Percentiles rank a stretch among this genome's conserved stretches.
These are phyloP conservation scores for Taurulus bubalis DNA, from an alignment of 2,113 vertebrate genomes.

Conservation along the genomic window DNA sequence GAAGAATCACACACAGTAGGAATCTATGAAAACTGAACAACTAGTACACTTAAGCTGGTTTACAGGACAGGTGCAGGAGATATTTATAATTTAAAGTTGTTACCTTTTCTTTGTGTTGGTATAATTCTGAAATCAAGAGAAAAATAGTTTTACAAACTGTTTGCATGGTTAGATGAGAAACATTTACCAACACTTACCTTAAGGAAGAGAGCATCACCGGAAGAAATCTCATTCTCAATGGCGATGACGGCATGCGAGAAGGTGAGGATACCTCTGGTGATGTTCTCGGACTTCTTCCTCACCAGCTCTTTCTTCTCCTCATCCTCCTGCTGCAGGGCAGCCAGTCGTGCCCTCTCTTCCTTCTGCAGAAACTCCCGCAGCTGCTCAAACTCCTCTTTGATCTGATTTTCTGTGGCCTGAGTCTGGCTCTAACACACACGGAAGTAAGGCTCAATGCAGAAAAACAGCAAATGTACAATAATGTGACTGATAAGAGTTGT, in stretches of 20 bases:
- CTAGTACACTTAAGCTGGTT: background rate
- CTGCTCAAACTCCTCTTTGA: conserved; percentile 78
- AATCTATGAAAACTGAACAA: background rate
- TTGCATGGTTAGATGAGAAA: background rate
- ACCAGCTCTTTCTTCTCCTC: conserved; percentile 77
- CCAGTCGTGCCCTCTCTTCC: conserved; percentile 76
- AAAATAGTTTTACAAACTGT: background rate
- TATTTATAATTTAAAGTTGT: background rate
- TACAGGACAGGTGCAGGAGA: background rate
- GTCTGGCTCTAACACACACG: conserved; percentile 74
- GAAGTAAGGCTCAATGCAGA: background rate
- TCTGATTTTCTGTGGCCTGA: conserved; percentile 78
- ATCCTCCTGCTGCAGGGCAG: conserved; percentile 73
- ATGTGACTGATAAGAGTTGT: background rate
- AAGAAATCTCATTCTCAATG: conserved; percentile 79
- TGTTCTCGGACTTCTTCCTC: conserved; percentile 78
- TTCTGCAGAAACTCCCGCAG: conserved; percentile 75
- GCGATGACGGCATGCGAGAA: conserved; percentile 81
- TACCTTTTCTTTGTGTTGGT: conserved; percentile 80
- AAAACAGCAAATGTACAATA: background rate
- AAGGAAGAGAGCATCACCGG: conserved; percentile 74
- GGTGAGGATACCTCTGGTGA: conserved; percentile 79
- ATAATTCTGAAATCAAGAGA: conserved; percentile 79
- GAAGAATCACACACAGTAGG: background rate
- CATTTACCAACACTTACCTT: conserved; percentile 60